Base-by-base conservation (phyloP, 1,140 invertebrate species). In the Anthonomus grandis region DNA sequence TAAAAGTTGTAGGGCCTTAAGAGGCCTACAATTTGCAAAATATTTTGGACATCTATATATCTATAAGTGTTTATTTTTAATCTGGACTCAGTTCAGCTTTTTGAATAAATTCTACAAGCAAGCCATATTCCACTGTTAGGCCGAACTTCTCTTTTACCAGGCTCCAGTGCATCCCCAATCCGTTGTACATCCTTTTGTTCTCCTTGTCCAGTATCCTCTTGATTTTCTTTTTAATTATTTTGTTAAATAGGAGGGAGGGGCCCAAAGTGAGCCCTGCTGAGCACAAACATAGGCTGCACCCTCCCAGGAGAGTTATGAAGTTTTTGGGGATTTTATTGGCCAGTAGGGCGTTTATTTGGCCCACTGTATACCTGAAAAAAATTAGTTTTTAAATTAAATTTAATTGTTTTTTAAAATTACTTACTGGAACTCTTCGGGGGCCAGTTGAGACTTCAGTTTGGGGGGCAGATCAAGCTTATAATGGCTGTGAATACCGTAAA, bases 391-490 rank as follows among this genome's bases (percentile, higher is more conserved):
- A 10, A 37, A 34, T 12, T 34, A 52, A 19, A 44, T 44, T 41
- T 18, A 45, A 22, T 18, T 15, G 39, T 13, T 10, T 3, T 8
- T 45, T 24, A 9, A 38, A 37, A 3, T 22, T 1, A 27, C 8
- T 39, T 38, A 56, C 57, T 37, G 51, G 24, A 46, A 63, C 52
- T 63, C 61, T 24, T 63, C 61, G 19, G 57, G 52, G 4, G 61
- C 50, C n/a, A 49, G 25, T 8, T 45, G 31, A 3, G 61, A 63
- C 15, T 46, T 45, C 19, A 63, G 46, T 15, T 44, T 57, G 13
- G n/a, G 45, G 10, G 62, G 62, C 17, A 63, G 48, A 24, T 49
- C 45, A 21, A 45, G n/a, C 42, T 47, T 45, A 27, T 57, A 60
- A 41, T 60, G 41, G 31, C 57, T 63, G 44, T 51, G 37, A 6